Evolutionary conservation across 2,888 invertebrate genomes (phyloP).

Genomic region (Nesidiocoris tenuis): DNA sequence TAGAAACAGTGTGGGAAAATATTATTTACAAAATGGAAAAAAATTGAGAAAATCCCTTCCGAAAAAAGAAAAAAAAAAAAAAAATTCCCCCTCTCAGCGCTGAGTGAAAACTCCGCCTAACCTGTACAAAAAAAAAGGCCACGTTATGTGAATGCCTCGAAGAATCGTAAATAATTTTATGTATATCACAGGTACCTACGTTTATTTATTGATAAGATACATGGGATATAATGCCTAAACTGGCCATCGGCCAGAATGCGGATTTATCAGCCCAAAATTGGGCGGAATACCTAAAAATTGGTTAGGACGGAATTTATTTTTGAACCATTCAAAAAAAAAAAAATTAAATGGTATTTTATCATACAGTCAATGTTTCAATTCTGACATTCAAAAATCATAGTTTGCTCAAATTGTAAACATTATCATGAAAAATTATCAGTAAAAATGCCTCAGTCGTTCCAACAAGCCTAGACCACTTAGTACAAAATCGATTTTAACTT

Average conservation of each 20-base stretch:
- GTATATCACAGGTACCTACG: constrained; percentile 39
- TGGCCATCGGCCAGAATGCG: not conserved
- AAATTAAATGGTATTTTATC: not conserved
- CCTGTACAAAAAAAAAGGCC: constrained; percentile 5
- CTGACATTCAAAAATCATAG: no score
- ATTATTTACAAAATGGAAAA: not conserved
- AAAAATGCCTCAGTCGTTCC: no score
- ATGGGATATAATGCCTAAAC: not conserved
- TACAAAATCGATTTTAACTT: no score
- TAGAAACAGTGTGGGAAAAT: not conserved
- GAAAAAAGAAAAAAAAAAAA: not conserved
- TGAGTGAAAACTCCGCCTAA: not conserved
- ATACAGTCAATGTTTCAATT: not conserved
- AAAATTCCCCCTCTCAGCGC: not conserved
- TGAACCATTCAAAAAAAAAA: no score
- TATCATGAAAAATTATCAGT: no score
- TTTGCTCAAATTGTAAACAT: no score
- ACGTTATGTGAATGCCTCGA: not conserved
- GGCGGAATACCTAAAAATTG: no score
- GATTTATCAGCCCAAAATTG: not conserved
- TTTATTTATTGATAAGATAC: constrained; percentile 13
- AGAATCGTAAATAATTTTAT: constrained; percentile 27
- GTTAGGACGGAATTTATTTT: no score
- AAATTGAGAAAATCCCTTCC: not conserved
- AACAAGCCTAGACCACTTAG: no score